phyloP scores from a whole-genome alignment of 2,888 invertebrate genomes.

The Dasysyrphus albostriatus region DNA sequence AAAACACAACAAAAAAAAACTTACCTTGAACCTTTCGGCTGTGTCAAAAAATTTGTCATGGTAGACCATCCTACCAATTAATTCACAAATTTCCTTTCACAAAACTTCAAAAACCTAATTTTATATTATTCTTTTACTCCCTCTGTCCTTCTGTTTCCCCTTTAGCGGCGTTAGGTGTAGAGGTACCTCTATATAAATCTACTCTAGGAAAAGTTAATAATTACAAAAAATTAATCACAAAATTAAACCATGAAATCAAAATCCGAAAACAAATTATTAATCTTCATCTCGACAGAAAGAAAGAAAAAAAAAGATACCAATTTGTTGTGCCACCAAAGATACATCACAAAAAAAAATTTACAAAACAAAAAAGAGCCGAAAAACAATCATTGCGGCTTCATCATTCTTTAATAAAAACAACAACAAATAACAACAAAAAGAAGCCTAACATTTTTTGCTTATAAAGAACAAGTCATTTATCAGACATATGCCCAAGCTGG shows the following conservation, averaged over 20 bases:
- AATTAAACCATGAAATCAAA: slow-evolving; percentile 76
- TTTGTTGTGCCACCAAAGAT: slow-evolving; percentile 61
- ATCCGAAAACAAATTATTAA: slow-evolving; percentile 75
- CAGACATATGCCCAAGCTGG: slow-evolving; percentile 61
- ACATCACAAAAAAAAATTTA: slow-evolving; percentile 31
- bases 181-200: not conserved
- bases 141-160: slow-evolving; percentile 16
- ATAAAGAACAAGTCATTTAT: slow-evolving; percentile 66
- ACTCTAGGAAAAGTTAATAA: slow-evolving; percentile 60
- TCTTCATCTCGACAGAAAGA: slow-evolving; percentile 64
- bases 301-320: slow-evolving; percentile 35
- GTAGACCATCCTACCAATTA: slow-evolving; percentile 46
- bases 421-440: slow-evolving; percentile 6
- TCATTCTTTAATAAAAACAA: not conserved
- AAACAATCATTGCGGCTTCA: slow-evolving; percentile 55
- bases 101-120: slow-evolving; percentile 42
- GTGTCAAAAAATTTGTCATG: slow-evolving; percentile 70
- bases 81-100: slow-evolving; percentile 43
- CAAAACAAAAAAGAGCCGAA: slow-evolving; percentile 54
- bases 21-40: slow-evolving; percentile 34
- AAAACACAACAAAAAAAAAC: not conserved
- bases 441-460: slow-evolving; percentile 59
- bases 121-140: slow-evolving; percentile 36
- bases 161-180: not conserved
- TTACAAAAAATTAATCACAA: slow-evolving; percentile 74